Base-by-base conservation (phyloP, 2,113 vertebrate genomes). In the Misgurnus anguillicaudatus region DNA sequence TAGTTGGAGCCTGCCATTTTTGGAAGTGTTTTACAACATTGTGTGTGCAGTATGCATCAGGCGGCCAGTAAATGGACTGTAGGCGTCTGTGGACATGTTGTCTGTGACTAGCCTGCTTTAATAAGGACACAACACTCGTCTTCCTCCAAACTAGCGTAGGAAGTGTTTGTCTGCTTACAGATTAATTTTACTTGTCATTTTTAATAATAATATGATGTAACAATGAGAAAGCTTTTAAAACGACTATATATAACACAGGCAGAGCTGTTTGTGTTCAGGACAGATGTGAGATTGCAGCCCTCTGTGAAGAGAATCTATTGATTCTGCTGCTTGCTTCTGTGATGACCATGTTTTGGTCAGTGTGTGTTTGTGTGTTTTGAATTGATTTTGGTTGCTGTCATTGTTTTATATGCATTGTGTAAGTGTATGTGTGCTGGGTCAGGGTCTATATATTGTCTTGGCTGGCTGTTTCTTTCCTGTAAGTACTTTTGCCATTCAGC, bases 171-270 rank as follows among this genome's bases (percentile, higher is more conserved):
- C 55, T 70, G 47, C 31, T 70, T 21, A 51, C 47, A 41, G 71
- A 82, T 87, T 64, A 39, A 82, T 82, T 67, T 75, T n/a, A 3
- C 45, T 7, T 82, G 78, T 53, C 77, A 24, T 24, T 57, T 78
- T 67, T 63, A 80, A 78, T 82, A 78, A 84, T 86, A 78, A 84
- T 64, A 61, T 71, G 70, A 70, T 68, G 57, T 45, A 65, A 42
- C 75, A 21, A 9, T 62, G 70, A 47, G 64, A 67, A 80, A 19
- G 9, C 21, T 24, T 64, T 75, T 61, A 17, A 76, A 51, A 80
- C 67, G 21, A 55, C 14, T 48, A 48, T 38, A 63, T 74, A 45
- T 68, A 42, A 60, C 16, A n/a, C 55, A 72, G 9, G 6, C 31
- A 4, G 31, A n/a, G 55, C 17, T 55, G 48, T 51, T 42, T 36